These are phyloP conservation scores for Amphipoea oculea DNA, from an alignment of 2,888 invertebrate genomes.

Conservation along the genomic window DNA sequence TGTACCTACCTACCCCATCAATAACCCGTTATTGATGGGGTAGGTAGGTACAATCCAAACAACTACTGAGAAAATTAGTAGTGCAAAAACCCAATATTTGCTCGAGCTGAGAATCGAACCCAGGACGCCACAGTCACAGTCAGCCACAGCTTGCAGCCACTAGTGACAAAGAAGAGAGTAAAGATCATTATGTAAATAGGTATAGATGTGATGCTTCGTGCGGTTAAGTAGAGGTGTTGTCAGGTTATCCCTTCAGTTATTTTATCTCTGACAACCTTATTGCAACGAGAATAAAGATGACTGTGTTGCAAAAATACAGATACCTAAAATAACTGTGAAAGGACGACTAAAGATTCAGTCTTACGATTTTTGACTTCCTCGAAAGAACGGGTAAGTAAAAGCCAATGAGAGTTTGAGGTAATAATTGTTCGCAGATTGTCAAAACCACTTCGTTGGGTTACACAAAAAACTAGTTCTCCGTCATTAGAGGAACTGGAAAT, in stretches of 20 bases:
- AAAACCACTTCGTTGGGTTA: conserved; percentile 86
- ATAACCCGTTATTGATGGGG: too few species aligned
- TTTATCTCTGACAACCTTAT: background rate
- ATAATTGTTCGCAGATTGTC: conserved; percentile 74
- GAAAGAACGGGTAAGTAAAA: background rate
- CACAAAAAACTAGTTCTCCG: conserved; percentile 83
- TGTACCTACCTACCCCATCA: too few species aligned
- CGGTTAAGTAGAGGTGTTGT: background rate
- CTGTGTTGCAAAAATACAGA: background rate
- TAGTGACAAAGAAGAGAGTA: background rate
- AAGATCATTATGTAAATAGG: background rate
- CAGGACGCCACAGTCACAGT: background rate
- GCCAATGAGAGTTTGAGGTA: too few species aligned
- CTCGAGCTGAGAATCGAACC: background rate
- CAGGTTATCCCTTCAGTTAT: too few species aligned
- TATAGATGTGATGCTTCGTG: background rate
- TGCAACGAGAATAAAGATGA: background rate
- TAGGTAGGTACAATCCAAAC: background rate
- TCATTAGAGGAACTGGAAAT: conserved; percentile 84
- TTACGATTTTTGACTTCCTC: background rate
- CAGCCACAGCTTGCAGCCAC: background rate
- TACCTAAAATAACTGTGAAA: background rate
- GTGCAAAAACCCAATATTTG: background rate
- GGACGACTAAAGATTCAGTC: background rate
- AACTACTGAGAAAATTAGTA: background rate